Evolutionary conservation across 2,113 vertebrate species (phyloP).

Genomic region (Microcebus jonahi): DNA sequence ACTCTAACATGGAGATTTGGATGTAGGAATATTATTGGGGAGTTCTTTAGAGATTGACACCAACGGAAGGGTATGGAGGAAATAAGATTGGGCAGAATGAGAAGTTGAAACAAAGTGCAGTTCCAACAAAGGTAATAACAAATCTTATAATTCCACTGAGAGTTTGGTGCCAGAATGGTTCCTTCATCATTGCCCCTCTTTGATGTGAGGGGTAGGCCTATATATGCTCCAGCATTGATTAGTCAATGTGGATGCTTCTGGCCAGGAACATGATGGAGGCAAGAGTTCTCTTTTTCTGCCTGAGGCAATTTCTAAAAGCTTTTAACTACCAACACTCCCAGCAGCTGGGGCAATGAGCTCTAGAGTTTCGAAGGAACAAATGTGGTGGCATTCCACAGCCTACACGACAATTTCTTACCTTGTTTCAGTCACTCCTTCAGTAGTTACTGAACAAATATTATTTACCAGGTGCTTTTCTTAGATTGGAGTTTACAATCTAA

Average conservation of each 20-base stretch:
- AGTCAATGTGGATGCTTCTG: not conserved
- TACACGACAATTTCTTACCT: not conserved
- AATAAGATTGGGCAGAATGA: not conserved
- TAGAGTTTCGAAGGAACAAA: not conserved
- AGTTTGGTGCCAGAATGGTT: not conserved
- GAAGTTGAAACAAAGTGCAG: not conserved
- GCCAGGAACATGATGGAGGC: fast-evolving
- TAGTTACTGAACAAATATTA: not conserved
- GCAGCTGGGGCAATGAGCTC: not conserved
- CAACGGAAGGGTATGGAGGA: not conserved
- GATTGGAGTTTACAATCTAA: not conserved
- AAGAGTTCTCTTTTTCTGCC: not conserved
- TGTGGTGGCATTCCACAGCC: fast-evolving
- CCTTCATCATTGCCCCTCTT: not conserved
- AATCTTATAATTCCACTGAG: not conserved
- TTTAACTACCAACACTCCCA: not conserved
- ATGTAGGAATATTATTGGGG: not conserved
- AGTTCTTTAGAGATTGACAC: not conserved
- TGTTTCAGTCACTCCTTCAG: not conserved
- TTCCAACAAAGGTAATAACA: not conserved
- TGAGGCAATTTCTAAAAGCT: not conserved
- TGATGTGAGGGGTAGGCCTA: not conserved
- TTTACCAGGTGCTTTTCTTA: not conserved
- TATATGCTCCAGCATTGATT: not conserved
- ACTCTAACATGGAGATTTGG: not conserved